A percentile compares a stretch with the other conserved stretches of the same genome.
phyloP scores from a whole-genome alignment of 2,797 vertebrate species.

The Novumbra hubbsi region DNA sequence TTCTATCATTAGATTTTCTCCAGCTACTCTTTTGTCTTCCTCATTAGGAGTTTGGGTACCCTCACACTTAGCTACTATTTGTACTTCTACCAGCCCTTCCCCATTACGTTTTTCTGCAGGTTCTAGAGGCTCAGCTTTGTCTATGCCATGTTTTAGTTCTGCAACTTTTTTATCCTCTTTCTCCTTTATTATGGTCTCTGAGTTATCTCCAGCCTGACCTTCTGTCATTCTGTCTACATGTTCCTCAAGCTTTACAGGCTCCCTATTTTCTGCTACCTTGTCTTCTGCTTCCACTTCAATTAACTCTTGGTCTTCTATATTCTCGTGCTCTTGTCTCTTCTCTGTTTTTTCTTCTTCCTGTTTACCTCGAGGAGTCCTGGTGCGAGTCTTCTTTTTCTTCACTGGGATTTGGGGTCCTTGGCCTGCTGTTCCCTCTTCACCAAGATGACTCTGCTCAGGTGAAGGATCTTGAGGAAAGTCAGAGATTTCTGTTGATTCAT shows the following conservation, averaged over 20 bases:
- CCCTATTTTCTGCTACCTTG: not conserved
- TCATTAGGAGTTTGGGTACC: not conserved
- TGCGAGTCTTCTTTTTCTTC: slow-evolving; percentile 60
- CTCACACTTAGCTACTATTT: not conserved
- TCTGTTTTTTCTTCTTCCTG: slow-evolving; percentile 10
- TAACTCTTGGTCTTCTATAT: slow-evolving; percentile 12
- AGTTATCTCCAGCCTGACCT: slow-evolving; percentile 21
- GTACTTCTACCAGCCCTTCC: not conserved
- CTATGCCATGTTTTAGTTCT: not conserved
- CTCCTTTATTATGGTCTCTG: not conserved
- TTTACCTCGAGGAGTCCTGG: slow-evolving; percentile 19
- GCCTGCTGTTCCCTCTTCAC: slow-evolving; percentile 24
- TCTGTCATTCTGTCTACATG: slow-evolving; percentile 10
- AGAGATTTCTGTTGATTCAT: too few relatives aligned
- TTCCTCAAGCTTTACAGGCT: slow-evolving; percentile 12
- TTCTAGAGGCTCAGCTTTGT: too few relatives aligned
- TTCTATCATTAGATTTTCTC: too few relatives aligned
- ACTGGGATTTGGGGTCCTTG: slow-evolving; percentile 19
- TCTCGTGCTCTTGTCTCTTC: slow-evolving; percentile 13
- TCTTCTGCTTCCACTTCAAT: slow-evolving; percentile 8
- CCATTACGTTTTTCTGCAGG: too few relatives aligned
- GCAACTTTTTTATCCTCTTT: not conserved
- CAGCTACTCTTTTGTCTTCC: too few relatives aligned
- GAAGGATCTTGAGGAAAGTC: not conserved
- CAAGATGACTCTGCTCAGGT: slow-evolving; percentile 4